A percentile compares a stretch with the other conserved stretches of the same genome.
These are phyloP conservation scores for Anoplius nigerrimus DNA, from an alignment of 2,888 invertebrate species.

Conservation along the genomic window DNA sequence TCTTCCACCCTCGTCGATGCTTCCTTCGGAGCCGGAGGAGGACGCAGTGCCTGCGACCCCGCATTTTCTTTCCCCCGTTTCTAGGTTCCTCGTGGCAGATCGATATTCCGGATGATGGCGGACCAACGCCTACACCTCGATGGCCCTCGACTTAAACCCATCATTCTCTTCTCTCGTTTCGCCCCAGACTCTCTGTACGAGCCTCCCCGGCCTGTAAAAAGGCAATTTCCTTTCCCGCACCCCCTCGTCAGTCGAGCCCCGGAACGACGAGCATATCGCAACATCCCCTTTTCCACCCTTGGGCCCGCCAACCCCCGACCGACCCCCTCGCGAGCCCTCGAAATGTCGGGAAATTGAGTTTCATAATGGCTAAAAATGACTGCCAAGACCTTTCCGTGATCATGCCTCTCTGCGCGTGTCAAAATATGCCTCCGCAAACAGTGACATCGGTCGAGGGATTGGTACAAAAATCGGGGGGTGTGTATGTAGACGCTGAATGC, in stretches of 20 bases:
- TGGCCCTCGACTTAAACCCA: conserved; percentile 39
- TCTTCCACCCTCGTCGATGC: too few species aligned
- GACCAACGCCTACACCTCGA: conserved; percentile 54
- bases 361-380: conserved; percentile 31
- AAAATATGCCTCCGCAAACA: too few species aligned
- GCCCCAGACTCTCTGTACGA: conserved; percentile 2
- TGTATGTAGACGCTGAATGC: too few species aligned
- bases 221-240: conserved; percentile 39
- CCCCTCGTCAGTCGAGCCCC: too few species aligned
- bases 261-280: too few species aligned
- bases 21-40: too few species aligned
- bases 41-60: too few species aligned
- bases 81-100: conserved; percentile 29
- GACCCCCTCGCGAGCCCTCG: background rate
- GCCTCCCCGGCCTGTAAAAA: conserved; percentile 33
- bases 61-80: conserved; percentile 6
- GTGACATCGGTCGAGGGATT: too few species aligned
- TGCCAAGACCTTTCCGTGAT: background rate
- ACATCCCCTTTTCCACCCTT: too few species aligned
- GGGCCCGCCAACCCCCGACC: too few species aligned
- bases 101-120: conserved; percentile 55
- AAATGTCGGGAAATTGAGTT: conserved; percentile 18
- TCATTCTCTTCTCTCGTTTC: conserved; percentile 29
- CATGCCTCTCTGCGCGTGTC: too few species aligned
- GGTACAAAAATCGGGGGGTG: too few species aligned